Evolutionary conservation across 1,140 invertebrate genomes (phyloP), one percentile per base, ranked within the genome.

Genomic region (Zelostemma sp.): DNA sequence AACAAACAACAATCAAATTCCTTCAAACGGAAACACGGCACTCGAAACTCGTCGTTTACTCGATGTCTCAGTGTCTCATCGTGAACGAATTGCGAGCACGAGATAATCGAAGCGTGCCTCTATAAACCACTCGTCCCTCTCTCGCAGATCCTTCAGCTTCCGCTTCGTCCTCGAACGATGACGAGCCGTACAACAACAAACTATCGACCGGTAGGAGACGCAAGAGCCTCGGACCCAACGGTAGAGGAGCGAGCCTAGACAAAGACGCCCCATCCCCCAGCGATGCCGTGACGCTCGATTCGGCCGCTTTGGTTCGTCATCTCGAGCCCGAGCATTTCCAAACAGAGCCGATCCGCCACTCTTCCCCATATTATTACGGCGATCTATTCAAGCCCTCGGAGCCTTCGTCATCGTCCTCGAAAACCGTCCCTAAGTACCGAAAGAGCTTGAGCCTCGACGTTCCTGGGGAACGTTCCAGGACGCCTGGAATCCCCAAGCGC

Each of bases 291-390:
- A 73, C 73, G 17, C 69, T 83, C 0, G 81, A 83, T 25, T 81
- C 81, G 25, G 79, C 81, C 1, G 83, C 81, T 8, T 40, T 81
- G 14, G 78, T 85, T 6, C 81, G 83, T 48, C 72, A 81, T 0
- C 67, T 80, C 0, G 80, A 85, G 33, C 81, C 86, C 11, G 81
- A 75, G 47, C 83, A 76, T 40, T 77, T 73, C 11, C 9, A 67
- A 18, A 15, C 61, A 66, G 70, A 89, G 87, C 80, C 88, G 1
- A 72, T 80, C 1, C 74, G 90, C n/a, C 91, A 93, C 73, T 91
- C 91, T 1, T 93, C 91, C 16, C 91, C 92, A 0, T 93, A 93
- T 70, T 93, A 93, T 72, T 93, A 93, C 88, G 91, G 90, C 0
- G 92, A 93, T 78, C 75, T 93, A 11, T 90, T 92, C 59, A 91